phyloP scores from a whole-genome alignment of 53 echinoderm and acorn worm species.

The Temnopleurus reevesii region DNA sequence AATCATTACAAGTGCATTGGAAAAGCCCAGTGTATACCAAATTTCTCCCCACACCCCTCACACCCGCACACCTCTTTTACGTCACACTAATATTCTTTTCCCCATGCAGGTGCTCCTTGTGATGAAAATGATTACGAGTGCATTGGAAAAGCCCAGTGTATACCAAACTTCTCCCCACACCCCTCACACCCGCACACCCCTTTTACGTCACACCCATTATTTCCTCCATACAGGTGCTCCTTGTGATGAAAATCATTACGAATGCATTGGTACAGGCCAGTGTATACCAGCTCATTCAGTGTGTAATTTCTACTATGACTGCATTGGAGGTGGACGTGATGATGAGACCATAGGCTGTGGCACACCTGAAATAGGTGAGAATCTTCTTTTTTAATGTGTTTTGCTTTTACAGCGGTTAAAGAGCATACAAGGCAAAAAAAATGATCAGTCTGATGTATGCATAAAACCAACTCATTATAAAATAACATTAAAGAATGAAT shows the following conservation, averaged over 20 bases:
- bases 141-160: too few species aligned
- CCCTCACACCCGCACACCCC: too few species aligned
- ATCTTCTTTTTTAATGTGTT: neutral
- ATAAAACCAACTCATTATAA: neutral
- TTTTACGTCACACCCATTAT: too few species aligned
- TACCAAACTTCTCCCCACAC: too few species aligned
- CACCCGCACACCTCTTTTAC: too few species aligned
- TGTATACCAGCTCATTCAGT: neutral
- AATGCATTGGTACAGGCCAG: neutral
- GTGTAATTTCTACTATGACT: constrained; percentile 53
- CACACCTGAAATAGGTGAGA: neutral
- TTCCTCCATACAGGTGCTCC: constrained; percentile 5
- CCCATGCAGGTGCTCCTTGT: too few species aligned
- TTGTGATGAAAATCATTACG: neutral
- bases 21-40: too few species aligned
- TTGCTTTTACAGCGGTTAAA: neutral
- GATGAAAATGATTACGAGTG: neutral
- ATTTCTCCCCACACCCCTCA: too few species aligned
- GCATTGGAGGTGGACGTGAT: neutral
- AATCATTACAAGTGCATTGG: neutral
- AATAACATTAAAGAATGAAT: neutral
- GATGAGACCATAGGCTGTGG: constrained; percentile 23
- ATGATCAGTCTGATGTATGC: neutral
- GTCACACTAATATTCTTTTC: too few species aligned
- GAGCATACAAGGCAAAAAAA: neutral